Evolutionary conservation across 2,888 invertebrate species (phyloP).

Genomic region (Aleiodes alternator): DNA sequence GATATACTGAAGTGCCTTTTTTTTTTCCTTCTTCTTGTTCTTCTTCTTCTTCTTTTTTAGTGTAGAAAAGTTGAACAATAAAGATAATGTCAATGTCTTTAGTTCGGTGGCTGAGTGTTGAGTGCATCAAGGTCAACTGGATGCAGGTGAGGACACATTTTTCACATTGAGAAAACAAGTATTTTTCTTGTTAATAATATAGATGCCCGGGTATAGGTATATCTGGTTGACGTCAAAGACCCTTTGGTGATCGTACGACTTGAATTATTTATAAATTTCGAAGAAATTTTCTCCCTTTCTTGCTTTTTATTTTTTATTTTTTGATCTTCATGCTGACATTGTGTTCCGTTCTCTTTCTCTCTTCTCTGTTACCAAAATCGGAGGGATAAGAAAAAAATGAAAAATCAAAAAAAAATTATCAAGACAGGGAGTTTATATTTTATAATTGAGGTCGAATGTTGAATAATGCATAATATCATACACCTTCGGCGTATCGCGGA

Average conservation of each 20-base stretch:
- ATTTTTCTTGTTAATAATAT: slow-evolving; percentile 14
- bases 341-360: neutral
- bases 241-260: neutral
- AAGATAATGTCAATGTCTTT: slow-evolving; percentile 33
- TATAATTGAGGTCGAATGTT: neutral
- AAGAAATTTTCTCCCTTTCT: neutral
- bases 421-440: neutral
- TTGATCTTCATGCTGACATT: neutral
- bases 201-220: neutral
- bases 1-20: too few species aligned
- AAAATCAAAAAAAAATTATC: neutral
- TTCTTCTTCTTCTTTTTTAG: too few species aligned
- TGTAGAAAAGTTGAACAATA: neutral
- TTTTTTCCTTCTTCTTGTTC: too few species aligned
- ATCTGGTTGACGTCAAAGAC: slow-evolving; percentile 17
- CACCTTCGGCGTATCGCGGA: neutral
- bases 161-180: slow-evolving; percentile 20
- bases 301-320: too few species aligned
- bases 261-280: slow-evolving; percentile 11
- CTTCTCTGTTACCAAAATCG: too few species aligned
- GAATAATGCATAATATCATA: slow-evolving; percentile 3
- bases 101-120: slow-evolving; percentile 17
- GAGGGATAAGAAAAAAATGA: too few species aligned
- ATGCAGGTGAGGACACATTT: slow-evolving; percentile 23
- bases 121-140: slow-evolving; percentile 39